phyloP scores from a whole-genome alignment of 1,140 invertebrate species.

The Cydia amplana region DNA sequence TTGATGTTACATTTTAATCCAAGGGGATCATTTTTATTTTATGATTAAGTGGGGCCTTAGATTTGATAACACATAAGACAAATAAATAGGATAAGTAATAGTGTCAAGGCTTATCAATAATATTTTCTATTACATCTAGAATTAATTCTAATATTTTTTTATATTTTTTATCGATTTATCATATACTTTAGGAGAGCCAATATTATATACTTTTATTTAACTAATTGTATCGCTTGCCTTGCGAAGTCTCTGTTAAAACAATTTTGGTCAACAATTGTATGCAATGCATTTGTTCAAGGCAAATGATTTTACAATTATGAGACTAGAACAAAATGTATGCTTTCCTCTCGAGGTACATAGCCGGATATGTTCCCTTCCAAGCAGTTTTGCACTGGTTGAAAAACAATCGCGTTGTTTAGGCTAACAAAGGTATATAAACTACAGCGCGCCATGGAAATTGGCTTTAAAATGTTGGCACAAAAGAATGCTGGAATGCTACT shows the following conservation, averaged over 20 bases:
- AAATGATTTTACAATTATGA: constrained; percentile 38
- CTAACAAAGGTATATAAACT: not conserved
- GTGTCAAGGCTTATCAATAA: constrained; percentile 15
- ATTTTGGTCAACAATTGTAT: not conserved
- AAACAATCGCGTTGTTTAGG: constrained; percentile 32
- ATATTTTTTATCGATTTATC: constrained; percentile 4
- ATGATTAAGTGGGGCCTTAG: not conserved
- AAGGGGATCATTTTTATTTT: not conserved
- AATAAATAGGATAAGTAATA: not conserved
- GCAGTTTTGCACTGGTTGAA: constrained; percentile 41
- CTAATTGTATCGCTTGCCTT: constrained; percentile 23
- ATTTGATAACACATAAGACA: not conserved
- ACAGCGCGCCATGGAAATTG: not conserved
- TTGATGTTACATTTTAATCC: not conserved
- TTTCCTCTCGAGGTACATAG: constrained; percentile 43
- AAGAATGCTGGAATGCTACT: not conserved
- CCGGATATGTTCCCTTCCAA: constrained; percentile 51
- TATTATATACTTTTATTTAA: constrained; percentile 27
- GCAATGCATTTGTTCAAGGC: constrained; percentile 8
- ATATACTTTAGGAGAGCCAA: constrained; percentile 23
- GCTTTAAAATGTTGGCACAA: not conserved
- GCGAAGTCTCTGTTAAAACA: not conserved
- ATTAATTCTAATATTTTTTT: constrained; percentile 20
- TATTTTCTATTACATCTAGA: constrained; percentile 25
- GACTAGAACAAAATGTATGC: constrained; percentile 55